Percentiles rank a stretch among this genome's conserved stretches.
phyloP scores from a whole-genome alignment of 1,140 invertebrate genomes.

The Epicauta chinensis region DNA sequence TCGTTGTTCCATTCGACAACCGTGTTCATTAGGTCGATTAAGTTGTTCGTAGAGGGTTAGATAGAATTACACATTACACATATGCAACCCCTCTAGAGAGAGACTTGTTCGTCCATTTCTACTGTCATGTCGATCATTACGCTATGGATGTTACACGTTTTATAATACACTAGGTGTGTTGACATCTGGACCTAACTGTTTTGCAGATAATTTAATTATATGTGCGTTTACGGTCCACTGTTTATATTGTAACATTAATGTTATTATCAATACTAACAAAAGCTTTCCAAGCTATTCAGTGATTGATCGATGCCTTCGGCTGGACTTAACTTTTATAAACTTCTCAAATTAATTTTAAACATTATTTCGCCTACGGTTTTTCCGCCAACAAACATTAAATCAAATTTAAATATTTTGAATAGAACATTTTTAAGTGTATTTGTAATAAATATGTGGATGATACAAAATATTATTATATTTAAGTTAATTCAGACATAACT shows the following conservation, averaged over 20 bases:
- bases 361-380: conserved; percentile 2
- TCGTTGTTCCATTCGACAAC: conserved; percentile 28
- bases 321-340: conserved; percentile 7
- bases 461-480: too few species aligned
- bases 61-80: conserved; percentile 29
- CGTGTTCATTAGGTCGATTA: conserved; percentile 30
- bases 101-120: conserved; percentile 9
- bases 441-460: too few species aligned
- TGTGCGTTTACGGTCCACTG: conserved; percentile 2
- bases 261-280: not conserved
- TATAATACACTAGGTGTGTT: not conserved
- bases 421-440: not conserved
- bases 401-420: not conserved
- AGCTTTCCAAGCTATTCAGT: not conserved
- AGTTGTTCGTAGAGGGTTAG: conserved; percentile 21
- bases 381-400: not conserved
- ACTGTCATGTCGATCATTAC: conserved; percentile 2
- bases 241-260: not conserved
- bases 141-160: not conserved
- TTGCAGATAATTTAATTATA: conserved; percentile 17
- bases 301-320: conserved; percentile 10
- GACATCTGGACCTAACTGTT: conserved; percentile 13
- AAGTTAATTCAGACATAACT: too few species aligned
- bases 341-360: conserved; percentile 8
- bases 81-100: conserved; percentile 12